Evolutionary conservation across 1,140 invertebrate species (phyloP), one percentile per base, ranked within the genome.

Genomic region (Semibalanus balanoides): DNA sequence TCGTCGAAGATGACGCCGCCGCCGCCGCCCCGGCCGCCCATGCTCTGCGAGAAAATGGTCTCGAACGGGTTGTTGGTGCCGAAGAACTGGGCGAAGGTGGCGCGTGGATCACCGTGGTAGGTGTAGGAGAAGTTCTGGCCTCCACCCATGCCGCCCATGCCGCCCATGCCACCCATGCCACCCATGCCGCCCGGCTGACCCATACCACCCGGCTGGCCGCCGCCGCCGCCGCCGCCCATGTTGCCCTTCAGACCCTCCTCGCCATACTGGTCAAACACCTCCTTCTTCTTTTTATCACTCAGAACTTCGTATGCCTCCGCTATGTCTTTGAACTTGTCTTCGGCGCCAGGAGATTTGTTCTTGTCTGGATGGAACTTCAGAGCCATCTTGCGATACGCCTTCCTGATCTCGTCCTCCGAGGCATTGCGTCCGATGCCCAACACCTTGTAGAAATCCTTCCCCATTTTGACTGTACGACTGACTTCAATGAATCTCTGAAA

Each of bases 301-400:
- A 99, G 85, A 3, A 99, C 94, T 84, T 99, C 97, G 83, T 99
- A 99, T 0, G 97, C 97, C 86, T 99, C 97, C 0, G 97, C 96
- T 0, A 99, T 91, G 83, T 98, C 94, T 86, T 99, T 99, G 84
- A 99, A 99, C 81, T 94, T 94, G 80, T 97, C 95, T 83, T 98
- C 97, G 0, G 97, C 97, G 76, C 91, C 93, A 3, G 95, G 84
- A 0, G 91, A 87, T 85, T 97, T 98, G 83, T 99, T 99, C 83
- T 99, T 99, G 82, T 99, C 98, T 0, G 98, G 98, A 87, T 99
- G 98, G 85, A 96, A 99, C 83, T 97, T 97, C 19, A 99, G 84
- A 0, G 98, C 98, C 82, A 99, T 87, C 87, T 98, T 98, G 78
- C 96, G 88, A 83, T 99, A 99, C 0, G 94, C 93, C 82, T 97